These are phyloP conservation scores for Cacatua alba DNA, from an alignment of 2,113 vertebrate genomes.

Conservation along the genomic window DNA sequence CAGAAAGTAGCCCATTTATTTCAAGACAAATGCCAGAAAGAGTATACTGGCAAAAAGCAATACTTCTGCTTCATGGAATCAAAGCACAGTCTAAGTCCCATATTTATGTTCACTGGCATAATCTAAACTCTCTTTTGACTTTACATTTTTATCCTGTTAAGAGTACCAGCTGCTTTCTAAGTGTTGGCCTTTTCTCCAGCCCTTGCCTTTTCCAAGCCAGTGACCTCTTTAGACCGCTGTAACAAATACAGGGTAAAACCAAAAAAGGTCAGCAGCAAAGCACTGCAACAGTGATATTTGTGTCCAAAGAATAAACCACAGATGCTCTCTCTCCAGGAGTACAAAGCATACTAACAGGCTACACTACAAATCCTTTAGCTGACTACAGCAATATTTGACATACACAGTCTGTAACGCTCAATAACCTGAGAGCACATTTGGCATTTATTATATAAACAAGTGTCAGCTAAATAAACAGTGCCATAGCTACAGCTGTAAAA, in stretches of 20 bases:
- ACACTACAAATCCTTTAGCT: neutral
- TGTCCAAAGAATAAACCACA: neutral
- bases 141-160: neutral
- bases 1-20: neutral
- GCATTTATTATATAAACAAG: neutral
- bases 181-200: neutral
- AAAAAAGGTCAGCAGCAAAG: neutral
- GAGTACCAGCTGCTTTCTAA: neutral
- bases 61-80: neutral
- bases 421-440: neutral
- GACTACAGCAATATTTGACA: neutral
- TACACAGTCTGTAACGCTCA: neutral
- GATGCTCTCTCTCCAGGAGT: neutral
- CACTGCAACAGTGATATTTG: neutral
- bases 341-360: neutral
- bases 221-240: neutral
- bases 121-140: neutral
- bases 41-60: neutral
- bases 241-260: neutral
- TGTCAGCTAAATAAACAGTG: neutral
- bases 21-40: neutral
- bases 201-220: neutral
- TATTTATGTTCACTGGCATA: neutral
- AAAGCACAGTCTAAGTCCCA: rapidly evolving
- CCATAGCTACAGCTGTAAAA: neutral